Evolutionary conservation across 2,797 vertebrate species (phyloP).

Genomic region (Micrastur ruficollis): DNA sequence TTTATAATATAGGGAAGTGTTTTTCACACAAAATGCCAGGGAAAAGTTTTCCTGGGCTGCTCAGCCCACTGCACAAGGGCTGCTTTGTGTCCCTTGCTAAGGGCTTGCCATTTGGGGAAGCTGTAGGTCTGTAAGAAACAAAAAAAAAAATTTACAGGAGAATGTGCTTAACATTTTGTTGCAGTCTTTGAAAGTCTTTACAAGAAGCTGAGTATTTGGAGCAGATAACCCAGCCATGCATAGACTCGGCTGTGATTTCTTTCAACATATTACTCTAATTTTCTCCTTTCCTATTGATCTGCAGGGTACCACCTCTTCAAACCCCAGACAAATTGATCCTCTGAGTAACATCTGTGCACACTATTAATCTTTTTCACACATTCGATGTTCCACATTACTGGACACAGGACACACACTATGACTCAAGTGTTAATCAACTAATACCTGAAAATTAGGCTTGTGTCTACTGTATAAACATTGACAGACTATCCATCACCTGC

Average conservation of each 20-base stretch:
- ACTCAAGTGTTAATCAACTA: conserved; percentile 73
- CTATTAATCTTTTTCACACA: conserved; percentile 74
- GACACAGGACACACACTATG: conserved; percentile 67
- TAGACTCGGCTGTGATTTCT: conserved; percentile 37
- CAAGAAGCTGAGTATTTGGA: conserved; percentile 24
- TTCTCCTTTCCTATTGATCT: conserved; percentile 69
- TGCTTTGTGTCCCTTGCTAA: conserved; percentile 13
- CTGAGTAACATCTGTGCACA: conserved; percentile 72
- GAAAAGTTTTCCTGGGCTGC: conserved; percentile 23
- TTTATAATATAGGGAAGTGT: neutral
- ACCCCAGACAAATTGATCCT: conserved; percentile 72
- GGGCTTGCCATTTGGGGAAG: conserved; percentile 14
- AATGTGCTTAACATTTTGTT: conserved; percentile 8
- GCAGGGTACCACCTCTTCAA: conserved; percentile 68
- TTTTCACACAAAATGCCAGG: neutral
- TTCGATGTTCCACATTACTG: conserved; percentile 70
- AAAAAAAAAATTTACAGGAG: neutral
- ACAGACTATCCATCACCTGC: conserved; percentile 66
- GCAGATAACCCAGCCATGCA: conserved; percentile 52
- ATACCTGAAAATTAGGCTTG: conserved; percentile 70
- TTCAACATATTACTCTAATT: conserved; percentile 69
- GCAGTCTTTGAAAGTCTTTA: conserved; percentile 33
- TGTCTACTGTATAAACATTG: conserved; percentile 69
- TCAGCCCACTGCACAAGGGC: neutral
- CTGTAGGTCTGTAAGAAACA: conserved; percentile 1